Evolutionary conservation across 2,113 vertebrate species (phyloP).

Genomic region (Cricetomys ansorgei): DNA sequence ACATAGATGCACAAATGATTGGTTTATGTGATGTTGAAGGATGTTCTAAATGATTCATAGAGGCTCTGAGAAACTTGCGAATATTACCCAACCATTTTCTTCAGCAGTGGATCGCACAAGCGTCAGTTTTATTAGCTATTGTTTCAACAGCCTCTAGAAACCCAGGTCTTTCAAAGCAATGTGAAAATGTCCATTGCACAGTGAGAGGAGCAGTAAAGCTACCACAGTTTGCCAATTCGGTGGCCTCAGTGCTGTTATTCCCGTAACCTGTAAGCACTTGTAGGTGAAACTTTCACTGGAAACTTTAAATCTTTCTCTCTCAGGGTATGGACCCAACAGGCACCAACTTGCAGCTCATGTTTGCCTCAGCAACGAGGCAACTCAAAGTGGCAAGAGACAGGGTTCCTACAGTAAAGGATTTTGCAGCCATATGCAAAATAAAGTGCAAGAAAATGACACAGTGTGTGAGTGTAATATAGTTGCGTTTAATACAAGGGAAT

Average conservation of each 20-base stretch:
- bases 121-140: slow-evolving; percentile 37
- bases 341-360: background rate
- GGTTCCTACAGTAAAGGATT: background rate
- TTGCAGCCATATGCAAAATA: slow-evolving; percentile 20
- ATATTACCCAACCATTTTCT: background rate
- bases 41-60: slow-evolving; percentile 13
- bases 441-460: background rate
- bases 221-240: background rate
- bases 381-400: background rate
- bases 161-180: background rate
- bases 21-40: slow-evolving; percentile 27
- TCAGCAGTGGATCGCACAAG: background rate
- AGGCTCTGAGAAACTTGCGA: slow-evolving; percentile 29
- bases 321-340: background rate
- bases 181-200: slow-evolving; percentile 4
- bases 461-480: background rate
- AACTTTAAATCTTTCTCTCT: slow-evolving; percentile 42
- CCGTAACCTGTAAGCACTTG: slow-evolving; percentile 8
- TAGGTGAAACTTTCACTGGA: background rate
- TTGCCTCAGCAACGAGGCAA: background rate
- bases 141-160: slow-evolving; percentile 20
- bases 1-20: background rate
- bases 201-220: slow-evolving; percentile 23
- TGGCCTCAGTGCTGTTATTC: background rate
- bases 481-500: background rate